These are phyloP conservation scores for human DNA, from an alignment of 2,113 vertebrate species.

Conservation along the genomic window GRCh38 chrX:19054501-19055000, in stretches of 20 bases:
- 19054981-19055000: neutral
- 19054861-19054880: neutral
- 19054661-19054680: neutral
- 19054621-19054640: neutral
- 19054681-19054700: neutral
- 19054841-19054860: neutral
- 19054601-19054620: neutral
- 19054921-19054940: neutral
- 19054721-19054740: neutral
- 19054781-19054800: neutral
- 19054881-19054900: neutral
- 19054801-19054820: neutral
- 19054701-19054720: neutral
- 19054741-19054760: neutral
- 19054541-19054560: neutral
- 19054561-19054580: neutral
- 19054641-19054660: neutral
- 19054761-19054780: neutral
- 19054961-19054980: neutral
- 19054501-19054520: neutral
- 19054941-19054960: neutral
- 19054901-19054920: neutral
- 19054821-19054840: neutral
- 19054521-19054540: neutral
- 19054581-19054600: slow-evolving; percentile 1